phyloP scores from a whole-genome alignment of 2,797 vertebrate species.

The Iguana delicatissima region DNA sequence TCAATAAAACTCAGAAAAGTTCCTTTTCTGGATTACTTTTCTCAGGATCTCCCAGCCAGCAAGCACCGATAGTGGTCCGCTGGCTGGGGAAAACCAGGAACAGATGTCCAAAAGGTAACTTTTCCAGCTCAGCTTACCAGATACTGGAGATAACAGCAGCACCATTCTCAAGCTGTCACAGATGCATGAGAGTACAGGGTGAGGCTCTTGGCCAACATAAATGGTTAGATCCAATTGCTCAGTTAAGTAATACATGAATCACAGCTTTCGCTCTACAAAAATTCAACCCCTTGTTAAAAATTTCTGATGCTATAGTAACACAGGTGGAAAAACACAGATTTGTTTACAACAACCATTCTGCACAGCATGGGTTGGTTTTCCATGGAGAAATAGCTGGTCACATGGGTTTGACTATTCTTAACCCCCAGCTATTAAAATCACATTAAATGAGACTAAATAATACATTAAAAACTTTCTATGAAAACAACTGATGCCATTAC shows the following conservation, averaged over 20 bases:
- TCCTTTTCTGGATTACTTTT: no score
- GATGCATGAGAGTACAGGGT: not conserved
- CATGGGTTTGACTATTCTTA: not conserved
- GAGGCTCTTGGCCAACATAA: not conserved
- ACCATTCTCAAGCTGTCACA: not conserved
- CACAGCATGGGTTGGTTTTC: not conserved
- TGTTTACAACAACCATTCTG: slow-evolving; percentile 17
- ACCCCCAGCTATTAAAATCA: slow-evolving; percentile 23
- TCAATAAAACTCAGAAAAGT: no score
- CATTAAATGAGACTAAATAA: slow-evolving; percentile 9
- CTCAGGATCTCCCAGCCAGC: no score
- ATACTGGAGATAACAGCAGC: not conserved
- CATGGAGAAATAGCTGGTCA: not conserved
- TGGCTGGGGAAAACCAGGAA: no score
- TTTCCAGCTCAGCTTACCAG: no score
- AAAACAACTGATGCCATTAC: not conserved
- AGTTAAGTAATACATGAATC: not conserved
- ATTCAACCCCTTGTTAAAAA: not conserved
- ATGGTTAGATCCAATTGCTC: not conserved
- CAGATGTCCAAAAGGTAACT: no score
- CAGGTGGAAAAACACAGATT: slow-evolving; percentile 2
- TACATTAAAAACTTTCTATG: slow-evolving; percentile 15
- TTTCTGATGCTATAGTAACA: slow-evolving; percentile 5
- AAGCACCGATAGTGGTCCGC: no score
- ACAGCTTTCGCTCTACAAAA: not conserved